These are phyloP conservation scores for Frieseomelitta varia DNA, from an alignment of 1,140 invertebrate species.

Conservation along the genomic window DNA sequence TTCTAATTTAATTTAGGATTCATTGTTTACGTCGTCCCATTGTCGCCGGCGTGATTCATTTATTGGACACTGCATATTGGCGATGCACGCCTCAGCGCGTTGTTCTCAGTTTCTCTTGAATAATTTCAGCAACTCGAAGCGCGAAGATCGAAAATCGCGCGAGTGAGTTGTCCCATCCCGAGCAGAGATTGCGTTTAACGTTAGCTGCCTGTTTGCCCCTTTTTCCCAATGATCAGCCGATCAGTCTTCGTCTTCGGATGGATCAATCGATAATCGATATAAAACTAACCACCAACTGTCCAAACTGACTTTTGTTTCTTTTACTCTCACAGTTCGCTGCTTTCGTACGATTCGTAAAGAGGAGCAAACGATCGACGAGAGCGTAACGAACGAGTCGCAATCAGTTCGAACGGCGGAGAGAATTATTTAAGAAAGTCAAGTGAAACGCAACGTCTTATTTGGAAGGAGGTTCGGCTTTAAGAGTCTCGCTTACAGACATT, in stretches of 20 bases:
- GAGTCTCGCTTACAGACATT: slow-evolving; percentile 37
- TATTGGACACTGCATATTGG: slow-evolving; percentile 28
- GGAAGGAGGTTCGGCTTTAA: slow-evolving; percentile 64
- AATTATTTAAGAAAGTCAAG: slow-evolving; percentile 26
- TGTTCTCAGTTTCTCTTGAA: background rate
- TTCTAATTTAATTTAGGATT: slow-evolving; percentile 68
- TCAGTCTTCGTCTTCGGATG: no score
- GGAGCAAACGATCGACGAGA: background rate
- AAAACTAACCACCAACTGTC: background rate
- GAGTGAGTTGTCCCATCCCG: background rate
- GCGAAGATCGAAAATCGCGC: background rate
- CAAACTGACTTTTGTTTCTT: no score
- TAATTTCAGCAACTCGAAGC: background rate
- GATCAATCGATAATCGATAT: background rate
- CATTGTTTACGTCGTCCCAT: slow-evolving; percentile 63
- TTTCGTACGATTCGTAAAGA: background rate
- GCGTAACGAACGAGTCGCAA: no score
- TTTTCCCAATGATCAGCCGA: no score
- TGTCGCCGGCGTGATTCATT: slow-evolving; percentile 42
- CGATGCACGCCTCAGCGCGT: background rate
- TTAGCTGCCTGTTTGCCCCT: no score
- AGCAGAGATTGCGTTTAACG: no score
- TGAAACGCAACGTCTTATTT: slow-evolving; percentile 39
- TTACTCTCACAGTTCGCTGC: background rate
- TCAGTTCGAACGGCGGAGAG: background rate